These are phyloP conservation scores for Eupithecia subumbrata DNA, from an alignment of 2,888 invertebrate species.

Conservation along the genomic window DNA sequence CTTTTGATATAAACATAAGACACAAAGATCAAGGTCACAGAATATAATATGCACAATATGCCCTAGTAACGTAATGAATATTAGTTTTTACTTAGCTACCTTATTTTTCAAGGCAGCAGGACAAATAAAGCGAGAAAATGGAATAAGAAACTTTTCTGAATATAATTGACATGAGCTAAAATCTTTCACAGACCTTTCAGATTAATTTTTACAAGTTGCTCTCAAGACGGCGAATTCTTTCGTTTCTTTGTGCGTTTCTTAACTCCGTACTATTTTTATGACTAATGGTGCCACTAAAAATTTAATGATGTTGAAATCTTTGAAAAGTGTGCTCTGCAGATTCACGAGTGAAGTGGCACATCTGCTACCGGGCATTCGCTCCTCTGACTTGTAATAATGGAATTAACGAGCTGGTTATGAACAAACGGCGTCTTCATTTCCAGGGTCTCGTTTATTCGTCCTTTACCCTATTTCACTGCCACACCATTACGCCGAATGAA, in stretches of 20 bases:
- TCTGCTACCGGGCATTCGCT: constrained; percentile 79
- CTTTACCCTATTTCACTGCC: constrained; percentile 80
- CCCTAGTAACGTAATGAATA: not conserved
- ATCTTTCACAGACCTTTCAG: constrained; percentile 26
- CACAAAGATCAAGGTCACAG: not conserved
- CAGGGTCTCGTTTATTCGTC: constrained; percentile 75
- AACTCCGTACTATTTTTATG: constrained; percentile 52
- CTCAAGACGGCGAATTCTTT: constrained; percentile 24
- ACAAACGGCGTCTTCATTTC: constrained; percentile 83
- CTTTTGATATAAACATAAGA: not conserved
- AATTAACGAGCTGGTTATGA: constrained; percentile 84
- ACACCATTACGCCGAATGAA: constrained; percentile 79
- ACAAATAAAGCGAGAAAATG: not conserved
- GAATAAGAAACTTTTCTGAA: constrained; percentile 17
- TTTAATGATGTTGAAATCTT: constrained; percentile 59
- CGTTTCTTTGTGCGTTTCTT: constrained; percentile 39
- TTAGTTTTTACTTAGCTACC: not conserved
- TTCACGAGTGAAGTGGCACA: constrained; percentile 69
- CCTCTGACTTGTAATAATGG: constrained; percentile 81
- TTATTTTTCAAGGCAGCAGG: not conserved
- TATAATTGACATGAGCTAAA: constrained; percentile 28
- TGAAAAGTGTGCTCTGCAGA: constrained; percentile 59
- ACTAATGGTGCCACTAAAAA: constrained; percentile 55
- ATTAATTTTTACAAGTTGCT: constrained; percentile 32
- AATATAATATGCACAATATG: not conserved